Conservation (phyloP, 2,113 vertebrate species). For the Xerus inauris region DNA sequence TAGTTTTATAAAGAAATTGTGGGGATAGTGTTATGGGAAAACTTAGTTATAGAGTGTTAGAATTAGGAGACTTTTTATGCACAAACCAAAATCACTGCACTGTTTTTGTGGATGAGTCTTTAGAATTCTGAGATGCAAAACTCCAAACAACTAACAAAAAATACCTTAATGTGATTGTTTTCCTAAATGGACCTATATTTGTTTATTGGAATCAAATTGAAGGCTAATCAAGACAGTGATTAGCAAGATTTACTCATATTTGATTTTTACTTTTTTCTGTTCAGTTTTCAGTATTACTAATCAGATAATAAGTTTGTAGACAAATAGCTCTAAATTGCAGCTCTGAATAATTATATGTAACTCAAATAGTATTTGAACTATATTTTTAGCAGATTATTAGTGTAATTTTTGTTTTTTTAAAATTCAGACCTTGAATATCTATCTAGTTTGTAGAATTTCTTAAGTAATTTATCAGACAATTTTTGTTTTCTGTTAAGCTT, state of each 20-base stretch:
- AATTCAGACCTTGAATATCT: not conserved
- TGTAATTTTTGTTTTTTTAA: not conserved
- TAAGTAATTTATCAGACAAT: not conserved
- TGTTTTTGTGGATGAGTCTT: not conserved
- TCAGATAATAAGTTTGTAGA: not conserved
- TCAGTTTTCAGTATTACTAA: not conserved
- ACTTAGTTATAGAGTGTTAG: not conserved
- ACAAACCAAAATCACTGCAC: not conserved
- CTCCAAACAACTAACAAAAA: not conserved
- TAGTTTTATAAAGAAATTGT: not conserved
- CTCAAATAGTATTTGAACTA: not conserved
- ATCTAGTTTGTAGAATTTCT: slow-evolving; percentile 42
- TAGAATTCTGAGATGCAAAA: not conserved
- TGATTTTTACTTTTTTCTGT: not conserved
- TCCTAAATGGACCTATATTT: not conserved
- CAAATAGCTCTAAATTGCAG: not conserved
- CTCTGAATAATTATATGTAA: not conserved
- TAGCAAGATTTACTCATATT: not conserved
- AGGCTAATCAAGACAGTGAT: not conserved
- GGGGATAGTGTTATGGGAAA: not conserved
- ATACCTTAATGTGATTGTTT: not conserved
- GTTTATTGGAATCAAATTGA: not conserved
- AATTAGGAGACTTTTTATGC: not conserved
- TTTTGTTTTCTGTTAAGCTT: slow-evolving; percentile 34
- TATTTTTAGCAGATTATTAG: not conserved